These are phyloP conservation scores for Nysson spinosus DNA, from an alignment of 2,888 invertebrate species.

Conservation along the genomic window DNA sequence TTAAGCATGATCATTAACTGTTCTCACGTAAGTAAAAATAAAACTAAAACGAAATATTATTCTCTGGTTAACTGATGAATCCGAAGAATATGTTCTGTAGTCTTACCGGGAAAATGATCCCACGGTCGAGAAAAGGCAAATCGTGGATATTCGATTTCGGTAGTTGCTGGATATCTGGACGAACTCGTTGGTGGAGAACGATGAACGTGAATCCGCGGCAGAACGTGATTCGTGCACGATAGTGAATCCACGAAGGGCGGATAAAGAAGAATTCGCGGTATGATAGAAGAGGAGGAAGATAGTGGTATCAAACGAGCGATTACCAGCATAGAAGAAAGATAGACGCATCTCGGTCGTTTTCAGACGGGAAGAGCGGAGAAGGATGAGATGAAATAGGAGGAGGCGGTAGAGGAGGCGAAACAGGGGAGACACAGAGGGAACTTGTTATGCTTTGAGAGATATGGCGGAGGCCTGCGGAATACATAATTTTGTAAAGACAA, in stretches of 20 bases:
- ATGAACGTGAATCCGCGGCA: slow-evolving; percentile 57
- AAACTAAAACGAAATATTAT: not conserved
- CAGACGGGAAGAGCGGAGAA: slow-evolving; percentile 39
- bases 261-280: slow-evolving; percentile 6
- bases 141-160: slow-evolving; percentile 59
- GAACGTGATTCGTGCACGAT: too few relatives aligned
- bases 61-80: too few relatives aligned
- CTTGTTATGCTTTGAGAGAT: slow-evolving; percentile 78
- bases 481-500: slow-evolving; percentile 78
- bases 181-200: slow-evolving; percentile 48
- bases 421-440: slow-evolving; percentile 71
- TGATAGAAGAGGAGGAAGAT: slow-evolving; percentile 3
- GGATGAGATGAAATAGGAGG: slow-evolving; percentile 37
- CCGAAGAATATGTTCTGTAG: not conserved
- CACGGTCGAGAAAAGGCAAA: slow-evolving; percentile 33
- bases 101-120: slow-evolving; percentile 35
- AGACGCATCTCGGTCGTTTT: slow-evolving; percentile 41
- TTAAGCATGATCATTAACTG: not conserved
- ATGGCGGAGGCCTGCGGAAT: slow-evolving; percentile 77
- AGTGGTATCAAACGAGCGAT: slow-evolving; percentile 29
- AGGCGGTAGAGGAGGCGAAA: slow-evolving; percentile 39
- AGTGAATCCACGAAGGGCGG: not conserved
- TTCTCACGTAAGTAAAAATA: slow-evolving; percentile 1
- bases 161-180: slow-evolving; percentile 46
- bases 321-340: slow-evolving; percentile 40